Evolutionary conservation across 1,140 invertebrate species (phyloP), one percentile per base, ranked within the genome.

Genomic region (Caenorhabditis latens): DNA sequence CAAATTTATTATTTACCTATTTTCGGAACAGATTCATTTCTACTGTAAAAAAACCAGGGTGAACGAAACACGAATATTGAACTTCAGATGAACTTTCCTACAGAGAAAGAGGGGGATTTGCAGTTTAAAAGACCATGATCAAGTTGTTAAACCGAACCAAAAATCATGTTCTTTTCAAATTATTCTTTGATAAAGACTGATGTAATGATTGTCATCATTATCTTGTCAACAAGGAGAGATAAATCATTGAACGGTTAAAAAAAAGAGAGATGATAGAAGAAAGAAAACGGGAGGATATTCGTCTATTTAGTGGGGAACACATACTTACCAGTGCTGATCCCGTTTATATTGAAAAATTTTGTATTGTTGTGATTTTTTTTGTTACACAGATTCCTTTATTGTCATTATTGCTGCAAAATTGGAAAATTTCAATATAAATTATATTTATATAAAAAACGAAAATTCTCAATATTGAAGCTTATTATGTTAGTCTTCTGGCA

Each of bases 401-500:
- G 0, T 32, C 32, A 32, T 32, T 32, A 32, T 32, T 32, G 32
- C 32, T 32, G 32, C 32, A 32, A 32, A 32, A 32, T 32, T 32
- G 32, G 2, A 32, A 0, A 32, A 1, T 32, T 32, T 32, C 0
- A 32, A 32, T 32, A 32, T n/a, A 32, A 32, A 32, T 32, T 0
- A 0, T 32, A 1, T 32, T 32, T 32, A 32, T 32, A 32, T 1
- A 32, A 32, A 32, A 0, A 32, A 32, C 32, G 2, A 32, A 32
- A 1, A 32, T 2, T 2, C 32, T 32, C 32, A 32, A 87, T n/a
- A 67, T 82, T 57, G 43, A 50, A 24, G 0, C 4, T 63, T 40
- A 48, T 84, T 87, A 87, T 4, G 84, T 85, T 13, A 84, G 87
- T 50, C 83, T 84, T 43, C 61, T 48, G 11, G 84, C 61, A 71